Evolutionary conservation across 2,888 invertebrate genomes (phyloP).

Genomic region (Zygogramma bicolorata): DNA sequence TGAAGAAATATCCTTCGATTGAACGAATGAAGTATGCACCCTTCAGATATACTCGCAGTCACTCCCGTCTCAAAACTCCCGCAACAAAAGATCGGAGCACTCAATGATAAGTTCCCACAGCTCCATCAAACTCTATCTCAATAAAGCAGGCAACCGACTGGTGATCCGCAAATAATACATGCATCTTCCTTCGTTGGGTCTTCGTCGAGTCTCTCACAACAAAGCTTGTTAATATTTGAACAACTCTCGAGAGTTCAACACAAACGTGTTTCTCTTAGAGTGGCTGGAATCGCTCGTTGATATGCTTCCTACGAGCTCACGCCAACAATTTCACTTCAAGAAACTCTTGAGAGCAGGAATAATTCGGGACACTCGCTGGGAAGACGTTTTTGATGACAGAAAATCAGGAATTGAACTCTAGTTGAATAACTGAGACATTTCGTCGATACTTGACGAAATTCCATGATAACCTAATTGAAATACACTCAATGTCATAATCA

Average conservation of each 20-base stretch:
- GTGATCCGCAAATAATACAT: constrained; percentile 45
- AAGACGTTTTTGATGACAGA: too few relatives aligned
- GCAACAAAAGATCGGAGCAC: not conserved
- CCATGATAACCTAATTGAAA: too few relatives aligned
- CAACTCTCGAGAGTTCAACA: constrained; percentile 35
- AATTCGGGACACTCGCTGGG: too few relatives aligned
- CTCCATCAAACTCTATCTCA: not conserved
- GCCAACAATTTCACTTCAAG: not conserved
- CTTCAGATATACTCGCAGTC: not conserved
- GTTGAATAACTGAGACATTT: too few relatives aligned
- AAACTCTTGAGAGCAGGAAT: not conserved
- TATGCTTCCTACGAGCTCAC: not conserved
- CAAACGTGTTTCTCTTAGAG: constrained; percentile 33
- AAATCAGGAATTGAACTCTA: too few relatives aligned
- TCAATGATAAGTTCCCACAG: not conserved
- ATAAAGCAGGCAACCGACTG: not conserved
- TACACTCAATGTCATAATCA: too few relatives aligned
- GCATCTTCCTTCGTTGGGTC: constrained; percentile 20
- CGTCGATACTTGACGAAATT: too few relatives aligned
- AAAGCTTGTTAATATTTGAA: constrained; percentile 47
- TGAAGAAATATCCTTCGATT: not conserved
- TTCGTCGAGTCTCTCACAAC: constrained; percentile 37
- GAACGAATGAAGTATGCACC: too few relatives aligned
- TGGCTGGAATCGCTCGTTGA: constrained; percentile 34
- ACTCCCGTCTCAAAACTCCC: not conserved